Evolutionary conservation across 2,797 vertebrate species (phyloP).

Genomic region (Champsocephalus esox): DNA sequence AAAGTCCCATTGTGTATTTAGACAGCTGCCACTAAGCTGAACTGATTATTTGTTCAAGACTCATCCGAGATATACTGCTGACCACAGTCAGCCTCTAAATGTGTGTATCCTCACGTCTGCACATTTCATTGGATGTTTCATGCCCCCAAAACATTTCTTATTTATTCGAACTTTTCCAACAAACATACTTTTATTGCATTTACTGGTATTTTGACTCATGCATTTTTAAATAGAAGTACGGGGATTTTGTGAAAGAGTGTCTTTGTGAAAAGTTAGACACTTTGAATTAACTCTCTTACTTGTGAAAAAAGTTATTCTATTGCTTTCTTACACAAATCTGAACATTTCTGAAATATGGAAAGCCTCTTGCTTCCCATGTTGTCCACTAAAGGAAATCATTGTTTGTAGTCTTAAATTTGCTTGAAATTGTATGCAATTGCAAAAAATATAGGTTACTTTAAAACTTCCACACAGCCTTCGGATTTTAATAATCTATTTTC

Average conservation of each 20-base stretch:
- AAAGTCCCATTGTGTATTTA: conserved; percentile 77
- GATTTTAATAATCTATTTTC: conserved; percentile 42
- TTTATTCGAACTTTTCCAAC: conserved; percentile 45
- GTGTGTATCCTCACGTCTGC: conserved; percentile 42
- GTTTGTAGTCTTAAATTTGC: neutral
- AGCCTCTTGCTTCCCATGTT: conserved; percentile 6
- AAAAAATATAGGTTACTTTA: neutral
- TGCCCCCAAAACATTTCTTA: conserved; percentile 32
- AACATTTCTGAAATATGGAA: too few species aligned
- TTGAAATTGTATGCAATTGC: conserved; percentile 23
- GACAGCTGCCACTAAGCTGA: conserved; percentile 76
- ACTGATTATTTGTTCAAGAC: conserved; percentile 79
- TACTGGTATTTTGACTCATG: conserved; percentile 56
- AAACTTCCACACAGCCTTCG: conserved; percentile 25
- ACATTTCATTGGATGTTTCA: conserved; percentile 52
- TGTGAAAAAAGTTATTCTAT: too few species aligned
- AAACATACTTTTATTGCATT: conserved; percentile 52
- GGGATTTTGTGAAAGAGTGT: neutral
- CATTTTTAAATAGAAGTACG: conserved; percentile 35
- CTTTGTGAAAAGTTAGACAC: neutral
- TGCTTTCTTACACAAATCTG: too few species aligned
- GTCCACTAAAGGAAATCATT: conserved; percentile 13
- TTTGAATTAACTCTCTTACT: neutral
- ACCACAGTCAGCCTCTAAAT: conserved; percentile 50
- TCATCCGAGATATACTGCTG: conserved; percentile 73